These are phyloP conservation scores for Spongia lamella DNA, from an alignment of 37 sponge, comb jelly and placozoan species.

Conservation along the genomic window DNA sequence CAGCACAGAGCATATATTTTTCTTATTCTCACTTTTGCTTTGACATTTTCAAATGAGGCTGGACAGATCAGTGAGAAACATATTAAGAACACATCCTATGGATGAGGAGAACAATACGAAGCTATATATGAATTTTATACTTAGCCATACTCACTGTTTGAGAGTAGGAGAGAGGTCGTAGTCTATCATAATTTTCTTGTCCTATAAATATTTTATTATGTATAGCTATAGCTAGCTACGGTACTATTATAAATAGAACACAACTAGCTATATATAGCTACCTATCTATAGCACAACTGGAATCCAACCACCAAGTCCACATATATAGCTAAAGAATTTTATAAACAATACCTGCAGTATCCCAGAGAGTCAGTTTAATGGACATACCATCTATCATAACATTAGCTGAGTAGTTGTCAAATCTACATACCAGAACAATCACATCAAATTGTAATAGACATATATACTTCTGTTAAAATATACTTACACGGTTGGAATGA, in stretches of 20 bases:
- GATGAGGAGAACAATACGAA: constrained; percentile 3
- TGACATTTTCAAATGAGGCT: constrained; percentile 97
- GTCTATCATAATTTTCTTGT: constrained; percentile 92
- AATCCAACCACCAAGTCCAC: background rate
- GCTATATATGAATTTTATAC: too few relatives aligned
- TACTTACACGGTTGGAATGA: constrained; percentile 96
- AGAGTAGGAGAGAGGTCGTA: constrained; percentile 90
- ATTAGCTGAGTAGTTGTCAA: constrained; percentile 98
- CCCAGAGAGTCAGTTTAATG: constrained; percentile 95
- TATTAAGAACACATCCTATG: constrained; percentile 95
- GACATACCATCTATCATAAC: constrained; percentile 99
- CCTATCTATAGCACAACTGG: background rate
- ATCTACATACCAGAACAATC: constrained; percentile 46
- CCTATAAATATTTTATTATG: constrained; percentile 34
- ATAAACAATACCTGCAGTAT: constrained; percentile 86
- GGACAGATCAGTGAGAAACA: constrained; percentile 96
- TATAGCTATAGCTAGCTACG: too few relatives aligned
- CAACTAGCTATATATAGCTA: too few relatives aligned
- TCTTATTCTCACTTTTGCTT: constrained; percentile 81
- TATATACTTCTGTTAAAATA: too few relatives aligned
- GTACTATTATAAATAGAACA: background rate
- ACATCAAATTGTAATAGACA: background rate
- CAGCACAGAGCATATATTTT: background rate
- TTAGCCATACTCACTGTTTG: constrained; percentile 74
- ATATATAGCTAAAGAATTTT: background rate